phyloP scores from a whole-genome alignment of 2,113 vertebrate species.

The Cygnus atratus region DNA sequence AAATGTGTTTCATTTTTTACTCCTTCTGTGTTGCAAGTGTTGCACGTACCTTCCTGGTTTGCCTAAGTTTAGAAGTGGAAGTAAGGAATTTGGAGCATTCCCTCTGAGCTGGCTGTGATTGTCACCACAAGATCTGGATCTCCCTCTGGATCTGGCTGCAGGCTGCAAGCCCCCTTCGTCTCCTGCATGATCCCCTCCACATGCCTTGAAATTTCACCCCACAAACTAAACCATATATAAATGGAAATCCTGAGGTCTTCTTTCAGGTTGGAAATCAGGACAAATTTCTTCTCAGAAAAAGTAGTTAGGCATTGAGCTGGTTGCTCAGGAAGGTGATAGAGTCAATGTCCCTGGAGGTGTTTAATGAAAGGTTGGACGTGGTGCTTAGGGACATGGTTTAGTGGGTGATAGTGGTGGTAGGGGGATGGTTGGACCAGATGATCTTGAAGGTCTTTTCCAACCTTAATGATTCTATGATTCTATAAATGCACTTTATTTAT shows the following conservation, averaged over 20 bases:
- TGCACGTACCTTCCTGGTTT: not conserved
- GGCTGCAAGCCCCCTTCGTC: not conserved
- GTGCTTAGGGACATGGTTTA: too few relatives aligned
- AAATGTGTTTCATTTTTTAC: not conserved
- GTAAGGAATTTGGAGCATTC: not conserved
- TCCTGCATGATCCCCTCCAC: fast-evolving
- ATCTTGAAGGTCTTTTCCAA: too few relatives aligned
- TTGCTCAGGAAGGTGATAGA: too few relatives aligned
- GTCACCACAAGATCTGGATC: fast-evolving
- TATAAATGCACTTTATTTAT: not conserved
- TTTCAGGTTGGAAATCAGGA: too few relatives aligned
- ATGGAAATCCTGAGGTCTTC: too few relatives aligned
- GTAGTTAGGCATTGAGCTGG: too few relatives aligned
- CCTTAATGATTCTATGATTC: too few relatives aligned
- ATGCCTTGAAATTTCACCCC: fast-evolving
- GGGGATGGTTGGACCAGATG: too few relatives aligned
- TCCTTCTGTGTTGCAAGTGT: not conserved
- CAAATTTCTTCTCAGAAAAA: too few relatives aligned
- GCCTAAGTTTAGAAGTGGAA: not conserved
- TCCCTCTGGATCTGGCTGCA: not conserved
- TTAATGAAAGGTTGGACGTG: too few relatives aligned
- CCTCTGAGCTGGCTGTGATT: not conserved
- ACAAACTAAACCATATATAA: not conserved
- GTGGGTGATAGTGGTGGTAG: too few relatives aligned
- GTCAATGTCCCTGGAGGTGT: too few relatives aligned